Percentiles rank a stretch among this genome's conserved stretches.
Evolutionary conservation across 2,888 invertebrate species (phyloP).

Genomic region (Idaea aversata): DNA sequence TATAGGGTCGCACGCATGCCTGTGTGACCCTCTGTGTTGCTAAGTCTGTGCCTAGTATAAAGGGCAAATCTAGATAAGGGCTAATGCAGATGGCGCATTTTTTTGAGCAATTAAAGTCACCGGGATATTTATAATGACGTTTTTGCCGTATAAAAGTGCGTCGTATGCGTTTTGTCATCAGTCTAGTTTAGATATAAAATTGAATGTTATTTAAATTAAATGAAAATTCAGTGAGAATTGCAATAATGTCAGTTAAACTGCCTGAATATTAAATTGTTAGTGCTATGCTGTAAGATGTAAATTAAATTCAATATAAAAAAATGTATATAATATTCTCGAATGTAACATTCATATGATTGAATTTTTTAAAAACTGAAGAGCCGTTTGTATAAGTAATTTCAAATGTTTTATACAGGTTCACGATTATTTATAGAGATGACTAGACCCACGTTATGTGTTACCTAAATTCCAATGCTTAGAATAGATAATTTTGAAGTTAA

Average conservation of each 20-base stretch:
- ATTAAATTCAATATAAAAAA: constrained; percentile 12
- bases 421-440: neutral
- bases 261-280: constrained; percentile 37
- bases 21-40: neutral
- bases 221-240: constrained; percentile 60
- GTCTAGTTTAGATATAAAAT: neutral
- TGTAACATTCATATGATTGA: neutral
- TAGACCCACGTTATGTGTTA: neutral
- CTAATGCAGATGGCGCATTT: too few species aligned
- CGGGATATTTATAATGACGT: too few species aligned
- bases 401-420: neutral
- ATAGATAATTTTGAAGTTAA: neutral
- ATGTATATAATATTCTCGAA: neutral
- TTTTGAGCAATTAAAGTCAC: too few species aligned
- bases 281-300: constrained; percentile 33
- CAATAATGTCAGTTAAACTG: constrained; percentile 69
- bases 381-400: neutral
- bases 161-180: too few species aligned
- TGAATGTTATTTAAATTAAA: neutral
- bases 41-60: neutral
- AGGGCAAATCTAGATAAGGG: too few species aligned
- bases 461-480: neutral
- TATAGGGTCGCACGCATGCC: neutral
- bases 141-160: too few species aligned
- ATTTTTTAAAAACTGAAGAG: neutral